Base-by-base conservation (phyloP, 2,888 invertebrate genomes). In the Trichogramma dendrolimi region DNA sequence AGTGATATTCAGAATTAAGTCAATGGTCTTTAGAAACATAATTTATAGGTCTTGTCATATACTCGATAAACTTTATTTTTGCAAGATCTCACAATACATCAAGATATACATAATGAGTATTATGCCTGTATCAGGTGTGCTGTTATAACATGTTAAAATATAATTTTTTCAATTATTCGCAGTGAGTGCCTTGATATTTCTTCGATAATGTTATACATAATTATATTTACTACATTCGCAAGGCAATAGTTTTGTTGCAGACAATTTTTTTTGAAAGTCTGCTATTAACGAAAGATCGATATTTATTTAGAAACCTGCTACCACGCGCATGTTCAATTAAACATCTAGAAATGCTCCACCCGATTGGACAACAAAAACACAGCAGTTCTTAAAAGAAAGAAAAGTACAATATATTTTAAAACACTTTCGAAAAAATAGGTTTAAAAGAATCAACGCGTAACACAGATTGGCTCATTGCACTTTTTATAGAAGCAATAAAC, bases 221-320 rank as follows among this genome's bases (percentile, higher is more conserved):
- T 52, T 38, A 61, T 58, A 64, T 58, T 58, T 27, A 27, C 27
- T 27, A 27, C 27, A 53, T 63, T 54, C 50, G 57, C 58, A 68
- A 71, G 67, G 68, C 70, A 70, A 67, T 71, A 68, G 69, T 70
- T 67, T 53, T 27, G 27, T 59, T 69, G 67, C 64, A 68, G 63
- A 67, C 70, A 70, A 64, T 56, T 53, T 55, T 68, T 69, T 71
- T 67, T 72, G 70, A 68, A 27, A 27, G 2, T 27, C 27, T 72
- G 69, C 71, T 68, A 68, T 72, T 74, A 48, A 14, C 48, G 48
- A 58, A 75, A 75, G 75, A 74, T 73, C 75, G 73, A 73, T 63
- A 65, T 64, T 63, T 64, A 59, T 61, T 58, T 57, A 5, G 58
- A 52, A 27, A 2, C 52, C 46, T 49, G 50, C 8, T 60, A 43